Percentiles rank a stretch among this genome's conserved stretches.
These are phyloP conservation scores for Plumapathes pennacea DNA, from an alignment of 92 coral and sea anemone species.

Conservation along the genomic window DNA sequence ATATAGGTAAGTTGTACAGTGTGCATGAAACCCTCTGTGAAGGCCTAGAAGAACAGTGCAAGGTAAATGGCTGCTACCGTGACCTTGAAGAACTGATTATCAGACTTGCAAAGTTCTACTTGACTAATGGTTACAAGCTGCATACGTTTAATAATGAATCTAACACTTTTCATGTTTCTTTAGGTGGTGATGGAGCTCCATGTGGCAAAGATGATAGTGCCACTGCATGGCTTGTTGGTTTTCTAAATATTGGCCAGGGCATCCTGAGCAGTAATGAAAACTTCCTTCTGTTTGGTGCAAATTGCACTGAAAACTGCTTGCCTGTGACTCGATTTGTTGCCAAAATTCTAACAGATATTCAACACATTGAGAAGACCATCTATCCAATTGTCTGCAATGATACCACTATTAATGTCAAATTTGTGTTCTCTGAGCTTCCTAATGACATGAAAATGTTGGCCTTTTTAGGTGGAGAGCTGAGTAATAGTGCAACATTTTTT, in stretches of 20 bases:
- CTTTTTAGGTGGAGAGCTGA: slow-evolving; percentile 52
- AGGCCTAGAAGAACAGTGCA: slow-evolving; percentile 29
- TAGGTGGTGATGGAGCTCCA: slow-evolving; percentile 71
- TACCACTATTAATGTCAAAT: slow-evolving; percentile 34
- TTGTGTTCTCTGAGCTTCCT: slow-evolving; percentile 45
- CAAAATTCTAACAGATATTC: slow-evolving; percentile 21
- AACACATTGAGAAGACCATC: slow-evolving; percentile 13
- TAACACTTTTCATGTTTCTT: slow-evolving; percentile 42
- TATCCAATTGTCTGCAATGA: slow-evolving; percentile 13
- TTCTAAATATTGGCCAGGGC: slow-evolving; percentile 38
- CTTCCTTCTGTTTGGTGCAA: slow-evolving; percentile 45
- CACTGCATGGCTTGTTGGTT: slow-evolving; percentile 56
- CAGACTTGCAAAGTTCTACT: slow-evolving; percentile 41
- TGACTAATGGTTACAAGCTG: slow-evolving; percentile 18
- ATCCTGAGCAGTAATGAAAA: slow-evolving; percentile 55
- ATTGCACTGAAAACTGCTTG: slow-evolving; percentile 47
- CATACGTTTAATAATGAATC: slow-evolving; percentile 25
- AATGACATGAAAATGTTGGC: slow-evolving; percentile 71
- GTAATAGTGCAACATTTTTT: slow-evolving; percentile 50
- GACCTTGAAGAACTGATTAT: slow-evolving; percentile 25
- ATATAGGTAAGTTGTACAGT: slow-evolving; percentile 34
- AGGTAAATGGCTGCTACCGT: slow-evolving; percentile 38
- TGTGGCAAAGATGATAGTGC: slow-evolving; percentile 61
- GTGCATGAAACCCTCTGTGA: slow-evolving; percentile 41
- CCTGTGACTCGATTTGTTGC: slow-evolving; percentile 43